These are phyloP conservation scores for Thalpophila matura DNA, from an alignment of 2,888 invertebrate species.

Conservation along the genomic window DNA sequence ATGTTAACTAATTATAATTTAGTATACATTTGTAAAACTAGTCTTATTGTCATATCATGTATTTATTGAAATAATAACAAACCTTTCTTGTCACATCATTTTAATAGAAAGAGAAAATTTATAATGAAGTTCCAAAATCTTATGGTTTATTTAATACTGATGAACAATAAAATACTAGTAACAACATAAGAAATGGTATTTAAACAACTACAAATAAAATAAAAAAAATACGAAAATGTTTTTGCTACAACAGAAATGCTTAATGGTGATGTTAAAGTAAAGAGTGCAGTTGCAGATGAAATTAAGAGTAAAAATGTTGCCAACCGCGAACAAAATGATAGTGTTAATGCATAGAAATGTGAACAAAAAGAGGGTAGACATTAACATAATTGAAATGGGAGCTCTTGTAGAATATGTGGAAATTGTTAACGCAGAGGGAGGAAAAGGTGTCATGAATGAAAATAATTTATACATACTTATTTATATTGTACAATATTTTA, in stretches of 20 bases:
- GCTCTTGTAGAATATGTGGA: slow-evolving; percentile 16
- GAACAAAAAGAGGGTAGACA: slow-evolving; percentile 28
- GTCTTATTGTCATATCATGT: not conserved
- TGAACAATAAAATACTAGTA: too few species aligned
- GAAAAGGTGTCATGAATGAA: not conserved
- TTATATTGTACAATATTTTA: too few species aligned
- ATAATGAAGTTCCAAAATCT: too few species aligned
- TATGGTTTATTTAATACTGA: too few species aligned
- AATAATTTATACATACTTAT: too few species aligned
- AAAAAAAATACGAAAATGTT: slow-evolving; percentile 16
- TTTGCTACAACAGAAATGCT: slow-evolving; percentile 3
- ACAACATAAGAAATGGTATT: not conserved
- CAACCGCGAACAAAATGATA: slow-evolving; percentile 12
- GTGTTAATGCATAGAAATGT: slow-evolving; percentile 40
- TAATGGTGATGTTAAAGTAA: slow-evolving; percentile 6
- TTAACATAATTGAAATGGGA: slow-evolving; percentile 46
- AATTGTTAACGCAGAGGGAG: slow-evolving; percentile 14
- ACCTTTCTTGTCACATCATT: not conserved
- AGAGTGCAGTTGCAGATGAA: slow-evolving; percentile 20
- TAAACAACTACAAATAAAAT: not conserved
- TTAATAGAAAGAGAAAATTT: too few species aligned
- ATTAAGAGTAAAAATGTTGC: slow-evolving; percentile 23
- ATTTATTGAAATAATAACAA: not conserved
- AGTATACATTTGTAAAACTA: not conserved
- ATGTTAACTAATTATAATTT: not conserved